These are phyloP conservation scores for Neoniphon sammara DNA, from an alignment of 2,797 vertebrate genomes.

Conservation along the genomic window DNA sequence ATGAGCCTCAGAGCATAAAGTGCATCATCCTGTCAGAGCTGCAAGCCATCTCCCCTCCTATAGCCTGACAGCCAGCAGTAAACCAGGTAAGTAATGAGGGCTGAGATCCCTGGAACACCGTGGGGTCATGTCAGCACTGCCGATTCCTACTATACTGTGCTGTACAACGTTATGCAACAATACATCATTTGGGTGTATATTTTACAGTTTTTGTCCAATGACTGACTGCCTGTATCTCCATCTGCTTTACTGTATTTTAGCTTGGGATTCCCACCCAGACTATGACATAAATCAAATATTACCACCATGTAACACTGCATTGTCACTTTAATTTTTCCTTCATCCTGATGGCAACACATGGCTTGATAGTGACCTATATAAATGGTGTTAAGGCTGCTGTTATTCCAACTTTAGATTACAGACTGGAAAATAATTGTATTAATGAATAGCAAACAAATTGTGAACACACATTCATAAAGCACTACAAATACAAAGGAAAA, in stretches of 20 bases:
- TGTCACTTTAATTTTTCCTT: too few species aligned
- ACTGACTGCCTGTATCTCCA: background rate
- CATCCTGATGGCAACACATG: too few species aligned
- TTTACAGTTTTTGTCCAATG: background rate
- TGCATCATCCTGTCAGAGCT: slow-evolving; percentile 56
- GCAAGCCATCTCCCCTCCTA: slow-evolving; percentile 39
- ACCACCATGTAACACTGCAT: too few species aligned
- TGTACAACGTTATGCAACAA: slow-evolving; percentile 1
- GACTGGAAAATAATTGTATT: too few species aligned
- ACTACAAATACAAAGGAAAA: too few species aligned
- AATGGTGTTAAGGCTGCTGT: too few species aligned
- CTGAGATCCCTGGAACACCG: slow-evolving; percentile 24
- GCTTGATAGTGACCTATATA: too few species aligned
- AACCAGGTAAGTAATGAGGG: slow-evolving; percentile 53
- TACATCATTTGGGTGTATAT: background rate
- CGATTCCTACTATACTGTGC: slow-evolving; percentile 11
- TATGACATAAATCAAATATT: too few species aligned
- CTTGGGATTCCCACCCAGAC: too few species aligned
- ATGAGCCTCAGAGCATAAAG: slow-evolving; percentile 39
- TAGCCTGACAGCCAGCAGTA: slow-evolving; percentile 50
- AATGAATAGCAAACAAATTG: too few species aligned
- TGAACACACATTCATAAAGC: too few species aligned
- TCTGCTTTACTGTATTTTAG: background rate
- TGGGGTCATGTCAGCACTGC: slow-evolving; percentile 20
- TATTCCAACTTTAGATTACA: too few species aligned